These are phyloP conservation scores for Danio jaintianensis DNA, from an alignment of 2,797 vertebrate species.

Conservation along the genomic window DNA sequence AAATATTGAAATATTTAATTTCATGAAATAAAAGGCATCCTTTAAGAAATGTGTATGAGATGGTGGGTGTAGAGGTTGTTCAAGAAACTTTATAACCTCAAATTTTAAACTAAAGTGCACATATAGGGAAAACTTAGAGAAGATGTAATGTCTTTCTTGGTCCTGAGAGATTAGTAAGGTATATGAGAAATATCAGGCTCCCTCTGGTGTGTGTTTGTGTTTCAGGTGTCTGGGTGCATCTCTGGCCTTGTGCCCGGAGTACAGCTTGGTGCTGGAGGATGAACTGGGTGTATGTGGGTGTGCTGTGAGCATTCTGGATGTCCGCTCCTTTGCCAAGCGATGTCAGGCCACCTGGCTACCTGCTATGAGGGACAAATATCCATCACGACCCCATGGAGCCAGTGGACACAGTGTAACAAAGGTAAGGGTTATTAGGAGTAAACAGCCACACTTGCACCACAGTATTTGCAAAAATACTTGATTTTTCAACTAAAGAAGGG, in stretches of 20 bases:
- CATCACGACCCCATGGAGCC: conserved; percentile 62
- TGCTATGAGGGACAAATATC: conserved; percentile 83
- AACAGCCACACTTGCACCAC: not conserved
- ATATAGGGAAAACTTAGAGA: not conserved
- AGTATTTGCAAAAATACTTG: too few relatives aligned
- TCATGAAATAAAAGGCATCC: too few relatives aligned
- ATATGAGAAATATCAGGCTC: conserved; percentile 16
- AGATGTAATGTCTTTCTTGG: not conserved
- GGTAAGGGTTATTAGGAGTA: conserved; percentile 40
- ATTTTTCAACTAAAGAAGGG: too few relatives aligned
- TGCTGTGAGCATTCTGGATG: conserved; percentile 80
- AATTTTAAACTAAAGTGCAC: not conserved
- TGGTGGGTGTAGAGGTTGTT: too few relatives aligned
- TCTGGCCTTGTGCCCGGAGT: conserved; percentile 84
- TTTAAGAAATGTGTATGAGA: too few relatives aligned
- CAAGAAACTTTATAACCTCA: too few relatives aligned
- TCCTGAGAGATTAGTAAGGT: not conserved
- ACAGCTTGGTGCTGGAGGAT: conserved; percentile 86
- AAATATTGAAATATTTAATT: too few relatives aligned
- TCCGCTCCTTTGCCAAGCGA: conserved; percentile 81
- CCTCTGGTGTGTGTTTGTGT: conserved; percentile 33
- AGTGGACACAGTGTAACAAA: conserved; percentile 63
- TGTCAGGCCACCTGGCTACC: conserved; percentile 84
- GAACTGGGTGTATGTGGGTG: conserved; percentile 83
- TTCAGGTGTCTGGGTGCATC: conserved; percentile 83